Evolutionary conservation across 2,797 vertebrate species (phyloP), one percentile per base, ranked within the genome.

Genomic region (Sebastes iracundus): DNA sequence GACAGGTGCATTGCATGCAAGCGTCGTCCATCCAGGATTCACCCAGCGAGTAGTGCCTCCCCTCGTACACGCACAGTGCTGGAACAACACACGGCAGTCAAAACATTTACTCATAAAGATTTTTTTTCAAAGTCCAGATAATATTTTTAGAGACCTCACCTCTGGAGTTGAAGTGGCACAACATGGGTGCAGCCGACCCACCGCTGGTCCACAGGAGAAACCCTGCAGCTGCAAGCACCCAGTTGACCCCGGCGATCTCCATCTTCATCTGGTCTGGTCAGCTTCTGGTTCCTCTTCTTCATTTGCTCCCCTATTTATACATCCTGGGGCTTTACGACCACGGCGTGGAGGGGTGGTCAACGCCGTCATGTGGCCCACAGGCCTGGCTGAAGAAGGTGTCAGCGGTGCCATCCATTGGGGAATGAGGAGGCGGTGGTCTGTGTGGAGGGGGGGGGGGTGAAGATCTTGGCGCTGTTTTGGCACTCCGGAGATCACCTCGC

Each of bases 1-100:
- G 95, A 86, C 98, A 99, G 94, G 97, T 98, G 93, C 98, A 99
- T 83, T 97, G 97, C 92, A 97, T 95, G 69, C 98, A 99, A 60
- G 96, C 94, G 63, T 94, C 84, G 74, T 97, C 97, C 94, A 97
- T 96, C 98, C 98, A 99, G 0, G 94, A 96, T 59, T 99, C 97
- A 0, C 98, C 97, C 27, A 98, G 87, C 4, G 95, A 93, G 79
- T 95, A 98, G 28, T 95, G 90, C 79, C 92, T 96, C 58, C 97
- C 97, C 68, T 96, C 95, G 0, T 97, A 96, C 80, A 93, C 94
- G 9, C 98, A 99, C 79, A 95, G 87, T 4, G 96, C 98, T 99
- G 90, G 30, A 89, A 75, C 58, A 58, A 79, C 68, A 65, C 12
- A 65, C 14, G 0, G 55, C 2, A 18, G 16, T n/a, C n/a, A 38